Evolutionary conservation across 2,797 vertebrate species (phyloP).

Genomic region (Pipistrellus kuhlii): DNA sequence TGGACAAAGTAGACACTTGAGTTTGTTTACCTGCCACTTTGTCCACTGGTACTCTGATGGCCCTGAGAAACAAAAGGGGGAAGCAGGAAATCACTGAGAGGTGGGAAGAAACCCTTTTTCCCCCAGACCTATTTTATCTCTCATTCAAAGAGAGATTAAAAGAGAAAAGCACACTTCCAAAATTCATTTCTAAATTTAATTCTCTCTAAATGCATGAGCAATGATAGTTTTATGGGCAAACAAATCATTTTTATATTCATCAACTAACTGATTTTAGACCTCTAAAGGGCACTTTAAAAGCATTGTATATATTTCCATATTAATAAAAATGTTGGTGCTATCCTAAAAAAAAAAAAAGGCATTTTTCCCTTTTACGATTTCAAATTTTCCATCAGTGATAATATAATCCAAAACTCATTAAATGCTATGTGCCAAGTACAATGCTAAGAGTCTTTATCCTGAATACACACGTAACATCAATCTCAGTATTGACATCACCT

Average conservation of each 20-base stretch:
- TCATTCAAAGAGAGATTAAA: constrained; percentile 9
- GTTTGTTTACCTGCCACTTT: neutral
- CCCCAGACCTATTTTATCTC: neutral
- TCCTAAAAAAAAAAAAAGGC: constrained; percentile 3
- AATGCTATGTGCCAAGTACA: constrained; percentile 14
- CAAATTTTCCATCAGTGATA: constrained; percentile 43
- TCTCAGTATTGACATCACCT: constrained; percentile 31
- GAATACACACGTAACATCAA: constrained; percentile 36
- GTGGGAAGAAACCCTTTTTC: neutral
- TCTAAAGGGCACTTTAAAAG: constrained; percentile 38
- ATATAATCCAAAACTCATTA: constrained; percentile 32
- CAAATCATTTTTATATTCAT: constrained; percentile 13
- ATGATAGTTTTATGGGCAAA: constrained; percentile 34
- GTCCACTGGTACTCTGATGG: neutral
- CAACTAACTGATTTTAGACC: constrained; percentile 32
- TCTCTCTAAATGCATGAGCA: neutral
- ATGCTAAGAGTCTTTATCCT: constrained; percentile 24
- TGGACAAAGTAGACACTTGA: neutral
- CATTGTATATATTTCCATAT: constrained; percentile 4
- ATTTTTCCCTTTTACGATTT: neutral
- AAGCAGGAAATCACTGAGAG: neutral
- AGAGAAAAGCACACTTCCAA: constrained; percentile 38
- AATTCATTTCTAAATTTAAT: constrained; percentile 38
- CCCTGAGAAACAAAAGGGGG: constrained; percentile 28
- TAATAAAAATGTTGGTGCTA: constrained; percentile 19